Percentiles rank a stretch among this genome's conserved stretches.
phyloP scores from a whole-genome alignment of 2,113 vertebrate genomes.

The Psittacula cyanocephala region DNA sequence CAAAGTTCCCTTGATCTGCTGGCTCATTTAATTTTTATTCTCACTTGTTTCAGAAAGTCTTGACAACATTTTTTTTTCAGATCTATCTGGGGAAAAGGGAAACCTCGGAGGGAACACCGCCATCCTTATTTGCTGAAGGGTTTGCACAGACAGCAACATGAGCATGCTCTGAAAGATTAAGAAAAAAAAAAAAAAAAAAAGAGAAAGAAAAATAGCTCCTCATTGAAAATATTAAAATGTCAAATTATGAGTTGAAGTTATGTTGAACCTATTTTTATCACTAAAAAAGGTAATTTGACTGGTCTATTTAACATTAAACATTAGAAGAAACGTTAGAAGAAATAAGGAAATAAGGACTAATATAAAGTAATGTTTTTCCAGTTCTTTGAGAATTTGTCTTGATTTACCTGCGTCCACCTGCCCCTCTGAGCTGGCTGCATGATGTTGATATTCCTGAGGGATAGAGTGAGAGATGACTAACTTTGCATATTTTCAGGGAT shows the following conservation, averaged over 20 bases:
- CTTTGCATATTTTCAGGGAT: not conserved
- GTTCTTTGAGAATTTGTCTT: not conserved
- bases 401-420: not conserved
- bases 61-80: not conserved
- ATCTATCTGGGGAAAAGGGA: not conserved
- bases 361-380: not conserved
- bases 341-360: not conserved
- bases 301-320: not conserved
- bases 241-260: not conserved
- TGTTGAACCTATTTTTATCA: not conserved
- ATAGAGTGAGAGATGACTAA: not conserved
- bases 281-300: not conserved
- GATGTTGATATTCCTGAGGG: not conserved
- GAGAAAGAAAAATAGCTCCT: not conserved
- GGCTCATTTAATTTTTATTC: not conserved
- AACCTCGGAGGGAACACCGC: rapidly evolving
- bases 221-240: not conserved
- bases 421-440: not conserved
- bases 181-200: not conserved
- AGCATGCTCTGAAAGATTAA: not conserved
- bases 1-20: not conserved
- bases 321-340: not conserved
- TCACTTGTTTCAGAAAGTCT: not conserved
- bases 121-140: not conserved
- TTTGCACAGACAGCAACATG: not conserved